These are phyloP conservation scores for Epinotia brunnichana DNA, from an alignment of 2,888 invertebrate genomes.

Conservation along the genomic window DNA sequence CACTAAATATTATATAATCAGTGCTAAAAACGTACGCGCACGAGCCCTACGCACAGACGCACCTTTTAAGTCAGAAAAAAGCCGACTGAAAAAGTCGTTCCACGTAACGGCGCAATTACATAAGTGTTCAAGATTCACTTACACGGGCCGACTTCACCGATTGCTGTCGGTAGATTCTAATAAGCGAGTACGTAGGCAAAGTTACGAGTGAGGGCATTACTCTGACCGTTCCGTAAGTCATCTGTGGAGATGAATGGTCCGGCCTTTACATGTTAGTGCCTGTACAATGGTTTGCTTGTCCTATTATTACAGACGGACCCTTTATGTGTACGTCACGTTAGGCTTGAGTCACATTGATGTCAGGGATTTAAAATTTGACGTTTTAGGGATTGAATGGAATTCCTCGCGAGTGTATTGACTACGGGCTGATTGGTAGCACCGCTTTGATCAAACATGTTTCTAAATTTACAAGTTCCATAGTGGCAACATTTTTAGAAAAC, in stretches of 20 bases:
- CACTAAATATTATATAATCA: too few relatives aligned
- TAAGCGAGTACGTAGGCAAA: slow-evolving; percentile 44
- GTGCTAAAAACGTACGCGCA: background rate
- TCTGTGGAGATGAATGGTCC: slow-evolving; percentile 69
- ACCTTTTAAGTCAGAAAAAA: background rate
- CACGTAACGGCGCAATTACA: slow-evolving; percentile 22
- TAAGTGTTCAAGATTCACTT: slow-evolving; percentile 26
- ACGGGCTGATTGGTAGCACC: background rate
- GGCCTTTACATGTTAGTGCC: slow-evolving; percentile 58
- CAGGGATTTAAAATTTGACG: slow-evolving; percentile 4
- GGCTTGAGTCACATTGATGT: slow-evolving; percentile 51
- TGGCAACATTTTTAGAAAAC: too few relatives aligned
- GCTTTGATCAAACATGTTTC: background rate
- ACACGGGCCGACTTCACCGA: slow-evolving; percentile 21
- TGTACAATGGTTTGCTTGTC: slow-evolving; percentile 68
- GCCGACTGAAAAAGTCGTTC: slow-evolving; percentile 5
- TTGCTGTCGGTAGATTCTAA: slow-evolving; percentile 32
- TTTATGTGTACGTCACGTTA: slow-evolving; percentile 60
- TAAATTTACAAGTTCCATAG: background rate
- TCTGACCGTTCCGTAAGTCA: slow-evolving; percentile 61
- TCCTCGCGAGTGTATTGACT: background rate
- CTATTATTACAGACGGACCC: slow-evolving; percentile 73
- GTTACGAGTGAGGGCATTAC: slow-evolving; percentile 68
- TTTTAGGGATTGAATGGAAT: slow-evolving; percentile 17
- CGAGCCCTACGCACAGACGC: background rate